phyloP scores from a whole-genome alignment of 2,888 invertebrate species.

The Eristalis arbustorum region DNA sequence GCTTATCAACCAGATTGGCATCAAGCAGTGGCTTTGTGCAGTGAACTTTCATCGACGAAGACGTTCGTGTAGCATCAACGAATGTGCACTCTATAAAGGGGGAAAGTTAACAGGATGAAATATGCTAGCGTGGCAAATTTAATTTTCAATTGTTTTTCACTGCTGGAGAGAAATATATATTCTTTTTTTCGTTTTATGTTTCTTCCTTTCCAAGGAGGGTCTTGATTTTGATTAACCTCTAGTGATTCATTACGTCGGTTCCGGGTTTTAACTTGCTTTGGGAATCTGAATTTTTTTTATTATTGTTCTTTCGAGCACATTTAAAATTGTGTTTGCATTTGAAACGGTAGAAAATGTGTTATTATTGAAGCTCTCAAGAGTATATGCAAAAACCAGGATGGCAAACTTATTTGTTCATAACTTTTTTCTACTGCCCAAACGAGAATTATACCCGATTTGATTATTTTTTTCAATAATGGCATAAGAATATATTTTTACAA shows the following conservation, averaged over 20 bases:
- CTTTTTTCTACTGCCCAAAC: too few relatives aligned
- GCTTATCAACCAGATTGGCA: constrained; percentile 57
- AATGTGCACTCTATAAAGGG: constrained; percentile 20
- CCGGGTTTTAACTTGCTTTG: not conserved
- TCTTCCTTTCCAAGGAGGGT: constrained; percentile 73
- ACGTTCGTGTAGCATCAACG: not conserved
- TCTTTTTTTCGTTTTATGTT: constrained; percentile 7
- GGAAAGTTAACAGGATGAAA: constrained; percentile 52
- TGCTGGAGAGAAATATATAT: constrained; percentile 22
- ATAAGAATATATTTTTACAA: too few relatives aligned
- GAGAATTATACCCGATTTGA: too few relatives aligned
- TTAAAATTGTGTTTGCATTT: not conserved
- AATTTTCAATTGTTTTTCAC: constrained; percentile 68
- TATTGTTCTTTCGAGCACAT: not conserved
- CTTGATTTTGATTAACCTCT: constrained; percentile 77
- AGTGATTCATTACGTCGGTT: constrained; percentile 49
- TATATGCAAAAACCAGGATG: too few relatives aligned
- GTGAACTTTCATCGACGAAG: constrained; percentile 58
- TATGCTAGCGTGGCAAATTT: constrained; percentile 69
- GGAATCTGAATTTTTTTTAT: not conserved
- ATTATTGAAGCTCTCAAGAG: too few relatives aligned
- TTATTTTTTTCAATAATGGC: too few relatives aligned
- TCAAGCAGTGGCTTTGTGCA: constrained; percentile 39
- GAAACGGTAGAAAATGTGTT: too few relatives aligned
- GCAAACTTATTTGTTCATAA: too few relatives aligned